These are phyloP conservation scores for Drosophila neocordata DNA, from an alignment of 1,140 invertebrate species.

Conservation along the genomic window DNA sequence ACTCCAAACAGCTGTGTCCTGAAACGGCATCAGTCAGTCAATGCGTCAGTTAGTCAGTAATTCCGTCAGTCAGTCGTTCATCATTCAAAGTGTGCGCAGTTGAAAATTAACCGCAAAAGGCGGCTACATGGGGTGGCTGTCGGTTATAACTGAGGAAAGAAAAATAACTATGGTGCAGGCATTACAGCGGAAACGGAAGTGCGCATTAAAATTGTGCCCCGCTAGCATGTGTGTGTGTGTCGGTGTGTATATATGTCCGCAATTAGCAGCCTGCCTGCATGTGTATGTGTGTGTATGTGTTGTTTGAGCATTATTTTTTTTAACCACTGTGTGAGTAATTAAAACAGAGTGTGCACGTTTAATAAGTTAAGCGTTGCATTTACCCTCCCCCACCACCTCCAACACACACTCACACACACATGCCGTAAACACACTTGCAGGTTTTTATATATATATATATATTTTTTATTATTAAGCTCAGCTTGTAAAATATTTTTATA, in stretches of 20 bases:
- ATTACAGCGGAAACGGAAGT: slow-evolving; percentile 80
- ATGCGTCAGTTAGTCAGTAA: slow-evolving; percentile 41
- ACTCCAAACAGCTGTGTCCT: slow-evolving; percentile 22
- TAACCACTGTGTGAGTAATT: slow-evolving; percentile 70
- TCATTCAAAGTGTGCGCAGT: slow-evolving; percentile 52
- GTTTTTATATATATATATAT: background rate
- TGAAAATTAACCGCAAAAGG: slow-evolving; percentile 72
- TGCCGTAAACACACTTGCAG: slow-evolving; percentile 13
- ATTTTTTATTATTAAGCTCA: background rate
- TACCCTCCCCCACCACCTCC: slow-evolving; percentile 27
- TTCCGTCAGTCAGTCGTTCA: slow-evolving; percentile 28
- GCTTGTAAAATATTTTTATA: slow-evolving; percentile 1
- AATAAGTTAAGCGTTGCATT: slow-evolving; percentile 69
- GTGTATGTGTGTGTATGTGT: slow-evolving; percentile 36
- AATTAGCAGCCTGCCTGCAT: slow-evolving; percentile 59
- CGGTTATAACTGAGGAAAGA: slow-evolving; percentile 47
- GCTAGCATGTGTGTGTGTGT: slow-evolving; percentile 38
- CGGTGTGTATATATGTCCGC: slow-evolving; percentile 54
- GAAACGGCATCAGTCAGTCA: slow-evolving; percentile 20
- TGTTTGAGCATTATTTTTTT: slow-evolving; percentile 42
- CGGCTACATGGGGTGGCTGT: slow-evolving; percentile 22
- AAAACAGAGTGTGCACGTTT: slow-evolving; percentile 75
- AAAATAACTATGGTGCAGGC: slow-evolving; percentile 74
- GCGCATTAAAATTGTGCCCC: slow-evolving; percentile 74
- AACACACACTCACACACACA: slow-evolving; percentile 1